These are phyloP conservation scores for Zoanthus gigantus DNA, from an alignment of 92 coral and sea anemone genomes.

Conservation along the genomic window DNA sequence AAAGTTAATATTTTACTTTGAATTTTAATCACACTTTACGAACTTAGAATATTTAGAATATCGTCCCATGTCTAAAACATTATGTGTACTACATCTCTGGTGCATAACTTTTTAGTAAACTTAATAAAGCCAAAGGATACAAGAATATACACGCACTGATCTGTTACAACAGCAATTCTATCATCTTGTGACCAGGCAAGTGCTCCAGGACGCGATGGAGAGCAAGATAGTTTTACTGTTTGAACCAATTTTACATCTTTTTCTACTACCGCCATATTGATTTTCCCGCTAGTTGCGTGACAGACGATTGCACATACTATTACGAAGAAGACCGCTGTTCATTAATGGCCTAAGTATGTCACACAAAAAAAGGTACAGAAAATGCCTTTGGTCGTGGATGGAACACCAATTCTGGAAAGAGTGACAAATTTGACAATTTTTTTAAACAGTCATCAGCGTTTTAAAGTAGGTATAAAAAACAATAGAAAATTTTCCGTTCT, in stretches of 20 bases:
- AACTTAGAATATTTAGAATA: too few species aligned
- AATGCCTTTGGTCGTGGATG: conserved; percentile 65
- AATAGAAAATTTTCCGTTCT: not conserved
- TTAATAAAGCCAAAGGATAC: conserved; percentile 73
- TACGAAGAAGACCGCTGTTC: not conserved
- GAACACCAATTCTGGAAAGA: conserved; percentile 6
- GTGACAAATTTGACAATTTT: not conserved
- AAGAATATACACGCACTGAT: conserved; percentile 74
- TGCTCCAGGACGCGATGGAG: conserved; percentile 72
- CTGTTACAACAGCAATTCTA: conserved; percentile 83
- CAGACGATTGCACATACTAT: conserved; percentile 20
- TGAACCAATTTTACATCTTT: conserved; percentile 55
- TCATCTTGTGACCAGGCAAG: conserved; percentile 91
- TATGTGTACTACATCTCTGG: too few species aligned
- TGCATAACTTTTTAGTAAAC: not conserved
- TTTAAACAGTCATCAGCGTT: not conserved
- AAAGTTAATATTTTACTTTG: conserved; percentile 2
- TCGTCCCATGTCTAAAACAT: too few species aligned
- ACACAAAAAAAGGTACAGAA: not conserved
- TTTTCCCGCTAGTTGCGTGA: conserved; percentile 49
- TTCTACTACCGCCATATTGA: conserved; percentile 75
- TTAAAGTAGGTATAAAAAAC: conserved; percentile 1
- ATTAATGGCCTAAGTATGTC: too few species aligned
- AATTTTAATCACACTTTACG: not conserved
- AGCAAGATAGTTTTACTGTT: conserved; percentile 54